These are phyloP conservation scores for Cyrtonyx montezumae DNA, from an alignment of 2,113 vertebrate genomes.

Conservation along the genomic window DNA sequence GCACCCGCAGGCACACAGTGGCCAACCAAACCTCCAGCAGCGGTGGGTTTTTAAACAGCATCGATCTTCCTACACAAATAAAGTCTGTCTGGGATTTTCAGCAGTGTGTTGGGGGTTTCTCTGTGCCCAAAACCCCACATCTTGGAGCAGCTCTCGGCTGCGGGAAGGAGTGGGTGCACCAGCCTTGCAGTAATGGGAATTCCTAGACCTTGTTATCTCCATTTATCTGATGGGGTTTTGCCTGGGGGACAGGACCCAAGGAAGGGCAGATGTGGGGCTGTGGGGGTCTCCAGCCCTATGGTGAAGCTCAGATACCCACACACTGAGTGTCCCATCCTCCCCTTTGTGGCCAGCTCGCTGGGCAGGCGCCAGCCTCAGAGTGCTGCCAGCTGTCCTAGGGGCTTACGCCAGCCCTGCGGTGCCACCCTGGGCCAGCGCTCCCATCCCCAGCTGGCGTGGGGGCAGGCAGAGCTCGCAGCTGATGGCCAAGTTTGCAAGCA, in stretches of 20 bases:
- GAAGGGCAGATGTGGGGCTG: not conserved
- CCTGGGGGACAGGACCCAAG: not conserved
- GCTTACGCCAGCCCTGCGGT: slow-evolving; percentile 54
- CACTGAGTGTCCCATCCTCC: not conserved
- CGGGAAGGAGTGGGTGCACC: not conserved
- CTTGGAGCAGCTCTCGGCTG: not conserved
- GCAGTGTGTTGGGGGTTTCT: not conserved
- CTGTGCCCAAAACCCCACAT: not conserved
- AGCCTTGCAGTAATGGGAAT: not conserved
- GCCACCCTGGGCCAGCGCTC: slow-evolving; percentile 43
- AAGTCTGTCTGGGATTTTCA: slow-evolving; percentile 57
- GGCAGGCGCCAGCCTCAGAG: not conserved
- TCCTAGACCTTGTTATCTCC: not conserved
- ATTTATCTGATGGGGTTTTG: not conserved
- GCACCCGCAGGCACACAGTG: rapidly evolving
- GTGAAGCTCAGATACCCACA: not conserved
- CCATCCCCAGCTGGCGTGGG: slow-evolving; percentile 53
- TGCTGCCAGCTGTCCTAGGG: slow-evolving; percentile 55
- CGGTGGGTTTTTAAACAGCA: not conserved
- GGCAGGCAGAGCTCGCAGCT: slow-evolving; percentile 59
- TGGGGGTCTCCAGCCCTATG: rapidly evolving
- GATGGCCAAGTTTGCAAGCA: not conserved
- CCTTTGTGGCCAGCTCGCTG: not conserved
- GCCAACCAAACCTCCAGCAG: not conserved
- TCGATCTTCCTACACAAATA: slow-evolving; percentile 22